Conservation (phyloP, 2,113 vertebrate species). For the Cyprinodon tularosa region DNA sequence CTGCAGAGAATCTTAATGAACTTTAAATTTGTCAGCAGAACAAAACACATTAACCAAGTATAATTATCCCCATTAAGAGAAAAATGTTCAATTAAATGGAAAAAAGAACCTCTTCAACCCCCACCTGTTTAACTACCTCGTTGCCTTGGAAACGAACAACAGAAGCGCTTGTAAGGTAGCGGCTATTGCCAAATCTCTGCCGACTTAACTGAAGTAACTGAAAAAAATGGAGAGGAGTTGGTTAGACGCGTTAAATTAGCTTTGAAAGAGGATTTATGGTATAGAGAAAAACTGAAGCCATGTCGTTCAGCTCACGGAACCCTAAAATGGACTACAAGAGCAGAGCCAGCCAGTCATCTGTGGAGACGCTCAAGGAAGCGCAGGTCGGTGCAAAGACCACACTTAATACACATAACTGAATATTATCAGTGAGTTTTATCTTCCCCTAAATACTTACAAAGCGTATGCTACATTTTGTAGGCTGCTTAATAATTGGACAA, state of each 20-base stretch:
- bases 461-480: too few relatives aligned
- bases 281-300: slow-evolving; percentile 37
- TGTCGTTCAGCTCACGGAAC: slow-evolving; percentile 60
- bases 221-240: too few relatives aligned
- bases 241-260: background rate
- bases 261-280: background rate
- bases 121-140: too few relatives aligned
- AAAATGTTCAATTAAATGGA: too few relatives aligned
- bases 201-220: background rate
- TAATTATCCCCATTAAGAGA: too few relatives aligned
- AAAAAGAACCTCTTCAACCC: too few relatives aligned
- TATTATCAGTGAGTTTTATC: too few relatives aligned
- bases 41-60: too few relatives aligned
- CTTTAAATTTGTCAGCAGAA: too few relatives aligned
- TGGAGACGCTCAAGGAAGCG: slow-evolving; percentile 64
- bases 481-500: too few relatives aligned
- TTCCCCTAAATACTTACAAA: too few relatives aligned
- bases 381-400: slow-evolving; percentile 71
- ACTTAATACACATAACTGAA: background rate
- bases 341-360: slow-evolving; percentile 37
- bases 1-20: too few relatives aligned
- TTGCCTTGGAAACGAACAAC: slow-evolving; percentile 70
- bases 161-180: background rate
- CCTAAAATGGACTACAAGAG: slow-evolving; percentile 69
- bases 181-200: background rate